These are phyloP conservation scores for Perca flavescens DNA, from an alignment of 2,113 vertebrate species.

Conservation along the genomic window DNA sequence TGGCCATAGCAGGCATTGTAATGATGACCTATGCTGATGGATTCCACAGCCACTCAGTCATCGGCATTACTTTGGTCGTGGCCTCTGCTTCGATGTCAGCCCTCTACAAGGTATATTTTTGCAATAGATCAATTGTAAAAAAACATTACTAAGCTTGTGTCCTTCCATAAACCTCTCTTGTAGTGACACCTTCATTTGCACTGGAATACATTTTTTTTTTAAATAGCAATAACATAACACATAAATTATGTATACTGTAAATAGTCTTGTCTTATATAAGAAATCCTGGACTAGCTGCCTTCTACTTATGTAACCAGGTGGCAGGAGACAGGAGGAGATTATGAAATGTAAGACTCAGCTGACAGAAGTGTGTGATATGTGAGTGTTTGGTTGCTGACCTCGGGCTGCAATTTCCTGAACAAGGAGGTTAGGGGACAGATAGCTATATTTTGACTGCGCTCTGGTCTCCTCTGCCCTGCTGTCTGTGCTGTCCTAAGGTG, in stretches of 20 bases:
- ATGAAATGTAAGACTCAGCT: conserved; percentile 43
- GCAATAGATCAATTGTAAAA: background rate
- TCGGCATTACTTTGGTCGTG: conserved; percentile 95
- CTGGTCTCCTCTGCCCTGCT: conserved; percentile 46
- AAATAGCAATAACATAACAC: too few species aligned
- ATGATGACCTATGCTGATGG: conserved; percentile 98
- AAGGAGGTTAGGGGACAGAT: conserved; percentile 39
- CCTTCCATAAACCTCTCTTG: background rate
- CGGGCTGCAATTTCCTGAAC: conserved; percentile 42
- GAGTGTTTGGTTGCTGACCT: conserved; percentile 4
- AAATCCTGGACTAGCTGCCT: conserved; percentile 24
- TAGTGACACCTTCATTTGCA: background rate
- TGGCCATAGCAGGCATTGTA: conserved; percentile 97
- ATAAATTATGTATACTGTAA: background rate
- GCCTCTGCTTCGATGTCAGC: conserved; percentile 95
- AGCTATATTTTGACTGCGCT: conserved; percentile 51
- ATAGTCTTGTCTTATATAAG: conserved; percentile 27
- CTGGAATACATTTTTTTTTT: too few species aligned
- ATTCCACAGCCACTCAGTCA: conserved; percentile 97
- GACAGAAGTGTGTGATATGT: conserved; percentile 31
- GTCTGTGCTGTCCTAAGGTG: conserved; percentile 58
- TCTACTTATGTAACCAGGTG: conserved; percentile 44
- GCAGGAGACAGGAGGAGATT: conserved; percentile 51
- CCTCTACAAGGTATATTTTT: conserved; percentile 92
- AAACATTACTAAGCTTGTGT: background rate